Percentiles rank a stretch among this genome's conserved stretches.
Evolutionary conservation across 2,113 vertebrate species (phyloP).

Genomic region (Planiliza haematocheilus): DNA sequence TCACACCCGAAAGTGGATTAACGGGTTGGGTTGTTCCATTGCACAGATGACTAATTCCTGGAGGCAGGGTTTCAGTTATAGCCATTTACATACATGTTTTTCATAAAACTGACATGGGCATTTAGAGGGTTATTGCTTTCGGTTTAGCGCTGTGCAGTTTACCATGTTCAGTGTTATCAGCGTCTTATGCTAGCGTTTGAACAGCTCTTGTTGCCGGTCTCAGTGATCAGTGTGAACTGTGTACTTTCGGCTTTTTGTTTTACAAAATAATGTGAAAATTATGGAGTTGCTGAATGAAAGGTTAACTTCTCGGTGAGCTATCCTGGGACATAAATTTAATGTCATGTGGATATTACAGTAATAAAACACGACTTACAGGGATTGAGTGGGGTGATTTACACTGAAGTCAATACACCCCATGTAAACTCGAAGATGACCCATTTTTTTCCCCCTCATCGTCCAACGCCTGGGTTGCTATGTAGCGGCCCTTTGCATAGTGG

Average conservation of each 20-base stretch:
- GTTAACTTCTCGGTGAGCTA: neutral
- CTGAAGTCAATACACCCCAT: conserved; percentile 1
- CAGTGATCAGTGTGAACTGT: neutral
- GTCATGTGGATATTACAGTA: neutral
- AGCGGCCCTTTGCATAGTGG: neutral
- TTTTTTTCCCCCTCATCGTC: conserved; percentile 16
- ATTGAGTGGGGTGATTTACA: neutral
- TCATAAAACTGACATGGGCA: neutral
- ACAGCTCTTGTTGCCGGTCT: neutral
- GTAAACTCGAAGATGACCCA: conserved; percentile 26
- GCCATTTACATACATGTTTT: neutral
- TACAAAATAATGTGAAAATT: neutral
- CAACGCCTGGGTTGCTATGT: neutral
- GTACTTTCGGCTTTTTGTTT: neutral
- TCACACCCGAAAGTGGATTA: conserved; percentile 17
- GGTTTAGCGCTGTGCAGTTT: neutral
- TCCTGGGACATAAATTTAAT: neutral
- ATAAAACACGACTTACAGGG: neutral
- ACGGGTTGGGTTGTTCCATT: neutral
- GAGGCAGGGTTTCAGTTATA: neutral
- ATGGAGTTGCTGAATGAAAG: neutral
- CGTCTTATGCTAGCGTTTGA: neutral
- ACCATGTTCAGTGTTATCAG: neutral
- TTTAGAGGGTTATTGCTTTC: neutral
- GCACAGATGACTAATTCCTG: conserved; percentile 14